These are phyloP conservation scores for Drosophila bipectinata DNA, from an alignment of 1,140 invertebrate species.

Conservation along the genomic window DNA sequence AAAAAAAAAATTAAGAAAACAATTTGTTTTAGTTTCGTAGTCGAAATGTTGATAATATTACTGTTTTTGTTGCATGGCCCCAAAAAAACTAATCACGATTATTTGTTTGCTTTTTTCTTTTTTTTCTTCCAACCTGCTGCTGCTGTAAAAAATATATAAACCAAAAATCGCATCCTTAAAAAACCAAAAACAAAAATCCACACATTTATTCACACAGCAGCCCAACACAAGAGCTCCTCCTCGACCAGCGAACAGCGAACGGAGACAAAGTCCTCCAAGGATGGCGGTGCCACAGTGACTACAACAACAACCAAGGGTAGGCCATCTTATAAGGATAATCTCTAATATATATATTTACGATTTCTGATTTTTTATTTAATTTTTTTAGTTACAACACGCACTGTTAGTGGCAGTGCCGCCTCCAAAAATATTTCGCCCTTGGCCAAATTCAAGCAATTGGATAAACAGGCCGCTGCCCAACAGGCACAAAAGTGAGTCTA, in stretches of 20 bases:
- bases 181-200: constrained; percentile 44
- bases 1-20: too few species aligned
- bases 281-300: constrained; percentile 81
- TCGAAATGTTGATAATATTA: constrained; percentile 26
- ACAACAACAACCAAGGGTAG: constrained; percentile 83
- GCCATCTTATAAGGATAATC: background rate
- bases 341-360: background rate
- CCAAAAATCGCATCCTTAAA: constrained; percentile 56
- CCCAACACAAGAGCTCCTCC: constrained; percentile 78
- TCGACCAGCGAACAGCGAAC: constrained; percentile 78
- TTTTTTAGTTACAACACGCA: constrained; percentile 87
- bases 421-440: constrained; percentile 92
- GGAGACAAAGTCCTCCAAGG: constrained; percentile 78
- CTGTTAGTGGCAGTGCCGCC: constrained; percentile 85
- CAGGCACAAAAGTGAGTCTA: constrained; percentile 89
- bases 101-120: constrained; percentile 67
- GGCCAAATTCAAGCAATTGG: constrained; percentile 95
- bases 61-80: constrained; percentile 57
- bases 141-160: constrained; percentile 38
- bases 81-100: constrained; percentile 47
- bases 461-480: constrained; percentile 90
- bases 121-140: constrained; percentile 45
- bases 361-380: constrained; percentile 21
- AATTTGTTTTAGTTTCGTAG: constrained; percentile 5
- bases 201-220: constrained; percentile 74